phyloP scores from a whole-genome alignment of 2,113 vertebrate genomes.

The Sinocyclocheilus maitianheensis region DNA sequence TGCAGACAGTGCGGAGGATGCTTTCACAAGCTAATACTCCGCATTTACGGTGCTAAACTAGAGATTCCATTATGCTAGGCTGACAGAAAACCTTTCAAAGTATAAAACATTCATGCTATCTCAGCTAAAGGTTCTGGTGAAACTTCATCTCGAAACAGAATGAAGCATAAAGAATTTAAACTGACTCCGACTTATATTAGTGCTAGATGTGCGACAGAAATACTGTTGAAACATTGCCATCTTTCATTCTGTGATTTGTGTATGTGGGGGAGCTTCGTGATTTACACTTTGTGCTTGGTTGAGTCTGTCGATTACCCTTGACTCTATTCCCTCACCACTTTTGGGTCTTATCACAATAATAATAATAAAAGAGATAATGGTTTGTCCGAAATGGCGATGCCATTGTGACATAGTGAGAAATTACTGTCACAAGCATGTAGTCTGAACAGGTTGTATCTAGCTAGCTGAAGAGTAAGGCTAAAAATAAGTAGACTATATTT shows the following conservation, averaged over 20 bases:
- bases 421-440: neutral
- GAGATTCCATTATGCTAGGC: neutral
- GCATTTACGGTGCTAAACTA: neutral
- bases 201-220: neutral
- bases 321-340: no score
- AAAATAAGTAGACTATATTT: conserved; percentile 31
- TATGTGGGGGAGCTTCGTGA: neutral
- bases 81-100: neutral
- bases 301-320: neutral
- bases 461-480: neutral
- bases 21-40: neutral
- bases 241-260: neutral
- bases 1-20: neutral
- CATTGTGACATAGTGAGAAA: conserved; percentile 24
- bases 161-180: neutral
- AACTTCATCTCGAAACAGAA: neutral
- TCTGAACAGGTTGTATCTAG: conserved; percentile 10
- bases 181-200: neutral
- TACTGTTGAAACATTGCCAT: conserved; percentile 1
- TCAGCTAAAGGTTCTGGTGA: neutral
- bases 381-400: neutral
- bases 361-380: neutral
- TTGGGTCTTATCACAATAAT: neutral
- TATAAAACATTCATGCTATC: neutral
- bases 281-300: neutral